Evolutionary conservation across 2,888 invertebrate species (phyloP).

Genomic region (Scaptomyza tumidula): DNA sequence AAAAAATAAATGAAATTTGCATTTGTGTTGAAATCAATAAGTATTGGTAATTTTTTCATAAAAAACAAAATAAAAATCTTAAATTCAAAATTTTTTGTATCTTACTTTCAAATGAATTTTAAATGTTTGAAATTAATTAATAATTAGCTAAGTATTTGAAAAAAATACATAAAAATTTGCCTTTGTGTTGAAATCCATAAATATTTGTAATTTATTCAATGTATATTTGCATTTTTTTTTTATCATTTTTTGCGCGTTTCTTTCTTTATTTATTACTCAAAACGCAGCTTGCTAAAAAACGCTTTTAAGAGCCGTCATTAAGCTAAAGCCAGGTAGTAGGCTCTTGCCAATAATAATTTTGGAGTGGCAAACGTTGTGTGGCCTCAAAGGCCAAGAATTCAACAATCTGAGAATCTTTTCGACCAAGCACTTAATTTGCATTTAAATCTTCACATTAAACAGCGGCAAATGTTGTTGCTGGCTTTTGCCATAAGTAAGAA

Average conservation of each 20-base stretch:
- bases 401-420: slow-evolving; percentile 26
- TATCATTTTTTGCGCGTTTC: not conserved
- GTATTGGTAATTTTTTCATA: not conserved
- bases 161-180: too few species aligned
- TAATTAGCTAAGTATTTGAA: too few species aligned
- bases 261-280: not conserved
- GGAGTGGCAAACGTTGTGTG: slow-evolving; percentile 18
- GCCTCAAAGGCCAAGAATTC: slow-evolving; percentile 48
- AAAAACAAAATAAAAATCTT: too few species aligned
- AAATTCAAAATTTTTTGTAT: too few species aligned
- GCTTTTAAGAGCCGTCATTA: not conserved
- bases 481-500: slow-evolving; percentile 42
- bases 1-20: too few species aligned
- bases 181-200: not conserved
- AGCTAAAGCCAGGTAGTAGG: not conserved
- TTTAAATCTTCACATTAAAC: slow-evolving; percentile 11
- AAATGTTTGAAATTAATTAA: too few species aligned
- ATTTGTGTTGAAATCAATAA: not conserved
- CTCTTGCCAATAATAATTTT: not conserved
- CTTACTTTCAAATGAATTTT: too few species aligned
- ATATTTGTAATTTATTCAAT: not conserved
- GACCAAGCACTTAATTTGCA: slow-evolving; percentile 39
- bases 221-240: not conserved
- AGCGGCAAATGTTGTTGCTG: slow-evolving; percentile 50
- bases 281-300: not conserved